These are phyloP conservation scores for Diceros bicornis DNA, from an alignment of 2,797 vertebrate species.

Conservation along the genomic window DNA sequence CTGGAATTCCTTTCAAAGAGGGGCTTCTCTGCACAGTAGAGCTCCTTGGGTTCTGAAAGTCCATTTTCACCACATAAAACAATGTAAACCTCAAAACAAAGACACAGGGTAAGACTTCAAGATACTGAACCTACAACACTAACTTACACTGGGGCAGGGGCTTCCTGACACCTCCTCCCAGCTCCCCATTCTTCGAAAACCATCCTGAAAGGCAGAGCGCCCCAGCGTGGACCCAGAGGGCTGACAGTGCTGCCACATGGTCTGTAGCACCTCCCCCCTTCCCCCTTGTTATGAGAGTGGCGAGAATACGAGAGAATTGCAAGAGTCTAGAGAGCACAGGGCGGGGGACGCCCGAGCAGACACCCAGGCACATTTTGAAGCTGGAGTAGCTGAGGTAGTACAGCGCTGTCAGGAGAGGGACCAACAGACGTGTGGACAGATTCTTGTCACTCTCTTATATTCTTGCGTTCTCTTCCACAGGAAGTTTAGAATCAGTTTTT, in stretches of 20 bases:
- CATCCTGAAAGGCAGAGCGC: neutral
- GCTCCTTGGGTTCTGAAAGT: conserved; percentile 91
- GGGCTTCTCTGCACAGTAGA: conserved; percentile 89
- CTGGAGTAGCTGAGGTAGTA: no score
- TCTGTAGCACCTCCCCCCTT: no score
- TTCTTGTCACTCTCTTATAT: accelerated
- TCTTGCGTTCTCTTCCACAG: neutral
- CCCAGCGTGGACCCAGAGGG: neutral
- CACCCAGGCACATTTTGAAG: no score
- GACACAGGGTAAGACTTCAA: neutral
- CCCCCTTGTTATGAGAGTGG: no score
- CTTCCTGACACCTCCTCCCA: no score
- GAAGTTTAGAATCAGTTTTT: neutral
- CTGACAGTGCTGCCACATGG: no score
- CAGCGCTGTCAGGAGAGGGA: no score
- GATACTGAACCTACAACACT: accelerated
- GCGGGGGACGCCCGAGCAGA: no score
- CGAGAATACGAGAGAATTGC: no score
- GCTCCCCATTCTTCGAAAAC: neutral
- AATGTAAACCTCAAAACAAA: conserved; percentile 90
- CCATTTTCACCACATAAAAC: conserved; percentile 91
- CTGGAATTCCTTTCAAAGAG: conserved; percentile 92
- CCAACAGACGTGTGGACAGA: no score
- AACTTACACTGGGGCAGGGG: no score
- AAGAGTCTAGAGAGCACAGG: no score